These are phyloP conservation scores for Helostoma temminkii DNA, from an alignment of 2,797 vertebrate species.

Conservation along the genomic window DNA sequence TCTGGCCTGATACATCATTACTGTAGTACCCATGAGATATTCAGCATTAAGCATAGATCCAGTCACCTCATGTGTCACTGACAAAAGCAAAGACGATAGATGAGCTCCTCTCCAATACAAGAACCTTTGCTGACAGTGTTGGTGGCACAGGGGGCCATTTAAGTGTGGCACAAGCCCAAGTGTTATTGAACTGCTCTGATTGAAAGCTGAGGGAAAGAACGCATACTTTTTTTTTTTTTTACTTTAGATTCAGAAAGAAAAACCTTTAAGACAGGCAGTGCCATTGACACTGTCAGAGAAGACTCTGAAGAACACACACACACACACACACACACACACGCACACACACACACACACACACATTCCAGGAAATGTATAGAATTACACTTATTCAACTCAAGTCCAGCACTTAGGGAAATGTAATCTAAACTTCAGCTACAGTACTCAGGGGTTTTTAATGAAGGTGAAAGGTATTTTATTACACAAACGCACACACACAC, in stretches of 20 bases:
- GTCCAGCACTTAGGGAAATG: constrained; percentile 37
- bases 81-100: constrained; percentile 37
- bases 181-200: constrained; percentile 74
- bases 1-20: too few relatives aligned
- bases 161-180: constrained; percentile 61
- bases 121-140: constrained; percentile 53
- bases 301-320: constrained; percentile 2
- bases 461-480: constrained; percentile 56
- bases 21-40: constrained; percentile 62
- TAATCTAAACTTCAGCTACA: constrained; percentile 27
- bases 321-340: neutral
- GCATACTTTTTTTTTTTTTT: constrained; percentile 74
- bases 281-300: constrained; percentile 41
- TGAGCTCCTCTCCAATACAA: constrained; percentile 26
- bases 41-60: constrained; percentile 48
- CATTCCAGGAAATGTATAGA: constrained; percentile 20
- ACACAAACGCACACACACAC: constrained; percentile 8
- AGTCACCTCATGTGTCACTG: constrained; percentile 22
- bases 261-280: constrained; percentile 47
- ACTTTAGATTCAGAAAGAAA: constrained; percentile 29
- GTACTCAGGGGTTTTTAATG: constrained; percentile 28
- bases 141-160: constrained; percentile 63
- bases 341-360: constrained; percentile 1
- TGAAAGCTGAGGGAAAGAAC: constrained; percentile 42
- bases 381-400: constrained; percentile 34